A percentile compares a stretch with the other conserved stretches of the same genome.
Evolutionary conservation across 2,113 vertebrate species (phyloP).

Genomic region (Pollachius pollachius): DNA sequence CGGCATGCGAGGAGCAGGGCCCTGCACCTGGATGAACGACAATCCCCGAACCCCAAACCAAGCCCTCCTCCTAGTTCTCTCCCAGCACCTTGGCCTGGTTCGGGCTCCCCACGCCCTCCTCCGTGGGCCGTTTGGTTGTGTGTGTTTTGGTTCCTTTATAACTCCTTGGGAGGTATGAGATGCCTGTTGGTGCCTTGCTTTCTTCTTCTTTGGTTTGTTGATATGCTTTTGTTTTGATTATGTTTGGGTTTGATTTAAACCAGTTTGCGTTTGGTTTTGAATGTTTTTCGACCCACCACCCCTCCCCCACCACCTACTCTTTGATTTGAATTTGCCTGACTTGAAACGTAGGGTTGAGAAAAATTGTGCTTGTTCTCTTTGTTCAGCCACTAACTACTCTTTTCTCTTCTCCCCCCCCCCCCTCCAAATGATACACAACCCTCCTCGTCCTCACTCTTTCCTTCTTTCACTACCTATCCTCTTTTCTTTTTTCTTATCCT

Average conservation of each 20-base stretch:
- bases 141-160: constrained; percentile 41
- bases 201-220: constrained; percentile 69
- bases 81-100: background rate
- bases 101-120: background rate
- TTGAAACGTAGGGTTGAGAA: background rate
- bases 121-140: constrained; percentile 58
- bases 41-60: background rate
- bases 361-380: constrained; percentile 20
- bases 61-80: background rate
- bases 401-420: constrained; percentile 34
- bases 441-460: background rate
- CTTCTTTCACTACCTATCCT: constrained; percentile 16
- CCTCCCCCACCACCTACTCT: no score
- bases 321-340: constrained; percentile 6
- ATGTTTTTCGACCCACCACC: constrained; percentile 17
- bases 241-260: constrained; percentile 30
- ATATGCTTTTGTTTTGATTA: constrained; percentile 41
- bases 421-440: background rate
- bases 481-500: constrained; percentile 1
- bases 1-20: background rate
- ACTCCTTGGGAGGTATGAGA: constrained; percentile 57
- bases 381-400: constrained; percentile 39
- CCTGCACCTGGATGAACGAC: background rate
- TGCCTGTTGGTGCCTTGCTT: constrained; percentile 74
- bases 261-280: constrained; percentile 46